A percentile compares a stretch with the other conserved stretches of the same genome.
Conservation (phyloP, 2,888 invertebrate species). For the Mesorhabditis spiculigera region DNA sequence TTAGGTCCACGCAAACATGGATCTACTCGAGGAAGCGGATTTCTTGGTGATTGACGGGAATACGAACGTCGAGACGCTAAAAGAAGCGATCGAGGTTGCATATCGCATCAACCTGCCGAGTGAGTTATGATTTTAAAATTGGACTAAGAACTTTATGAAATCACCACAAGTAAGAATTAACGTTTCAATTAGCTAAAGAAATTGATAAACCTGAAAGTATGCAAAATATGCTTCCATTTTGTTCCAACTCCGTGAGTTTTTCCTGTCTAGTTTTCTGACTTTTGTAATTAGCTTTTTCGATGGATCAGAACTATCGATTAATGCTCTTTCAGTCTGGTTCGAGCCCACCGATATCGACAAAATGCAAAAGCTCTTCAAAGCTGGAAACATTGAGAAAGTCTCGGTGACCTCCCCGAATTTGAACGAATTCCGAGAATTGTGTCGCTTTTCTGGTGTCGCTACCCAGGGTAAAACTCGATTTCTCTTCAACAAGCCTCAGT, state of each 20-base stretch:
- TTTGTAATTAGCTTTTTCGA: not conserved
- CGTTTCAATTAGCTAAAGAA: not conserved
- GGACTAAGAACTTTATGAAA: too few species aligned
- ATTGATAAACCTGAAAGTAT: not conserved
- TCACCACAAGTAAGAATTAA: too few species aligned
- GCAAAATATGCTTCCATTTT: not conserved
- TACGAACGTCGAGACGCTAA: slow-evolving; percentile 70
- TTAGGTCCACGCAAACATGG: slow-evolving; percentile 68
- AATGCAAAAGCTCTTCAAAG: slow-evolving; percentile 58
- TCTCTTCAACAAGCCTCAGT: not conserved
- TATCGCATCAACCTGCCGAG: not conserved
- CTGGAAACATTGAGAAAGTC: slow-evolving; percentile 21
- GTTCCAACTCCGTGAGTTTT: not conserved
- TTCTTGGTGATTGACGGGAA: slow-evolving; percentile 83
- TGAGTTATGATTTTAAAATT: not conserved
- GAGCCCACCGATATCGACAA: slow-evolving; percentile 62
- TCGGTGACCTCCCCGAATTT: slow-evolving; percentile 40
- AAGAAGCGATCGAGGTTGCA: slow-evolving; percentile 30
- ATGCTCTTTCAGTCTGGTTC: slow-evolving; percentile 60
- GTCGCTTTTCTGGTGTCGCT: not conserved
- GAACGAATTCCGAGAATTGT: slow-evolving; percentile 31
- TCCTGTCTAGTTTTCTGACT: not conserved
- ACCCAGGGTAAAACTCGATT: not conserved
- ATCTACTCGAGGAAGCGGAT: slow-evolving; percentile 69
- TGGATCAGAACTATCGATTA: not conserved